phyloP scores from a whole-genome alignment of 2,888 invertebrate species.

The Tiphia femorata region DNA sequence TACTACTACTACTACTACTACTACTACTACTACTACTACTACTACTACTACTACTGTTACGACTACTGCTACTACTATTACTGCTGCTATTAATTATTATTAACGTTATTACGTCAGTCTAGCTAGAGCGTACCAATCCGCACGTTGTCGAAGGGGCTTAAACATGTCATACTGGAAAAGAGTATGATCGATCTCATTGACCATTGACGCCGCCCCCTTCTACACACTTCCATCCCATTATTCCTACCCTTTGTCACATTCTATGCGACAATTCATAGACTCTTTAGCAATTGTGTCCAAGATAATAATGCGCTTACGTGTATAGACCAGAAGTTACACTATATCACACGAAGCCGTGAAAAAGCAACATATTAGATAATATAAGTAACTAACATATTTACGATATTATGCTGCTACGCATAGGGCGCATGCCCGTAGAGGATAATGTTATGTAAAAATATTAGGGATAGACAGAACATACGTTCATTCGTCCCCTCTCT shows the following conservation, averaged over 20 bases:
- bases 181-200: conserved; percentile 68
- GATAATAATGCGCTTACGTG: conserved; percentile 65
- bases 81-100: conserved; percentile 62
- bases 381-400: conserved; percentile 60
- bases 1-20: conserved; percentile 17
- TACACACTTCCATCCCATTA: conserved; percentile 51
- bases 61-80: conserved; percentile 51
- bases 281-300: conserved; percentile 60
- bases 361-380: conserved; percentile 51
- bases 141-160: conserved; percentile 50
- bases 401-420: conserved; percentile 61
- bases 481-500: neutral
- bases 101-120: conserved; percentile 59
- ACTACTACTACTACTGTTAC: conserved; percentile 44
- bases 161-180: conserved; percentile 54
- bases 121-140: conserved; percentile 57
- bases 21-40: conserved; percentile 30
- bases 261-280: conserved; percentile 51
- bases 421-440: conserved; percentile 59
- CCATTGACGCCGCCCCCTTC: conserved; percentile 54
- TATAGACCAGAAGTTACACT: conserved; percentile 59
- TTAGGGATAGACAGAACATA: conserved; percentile 57
- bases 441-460: conserved; percentile 53
- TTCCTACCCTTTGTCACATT: conserved; percentile 35
- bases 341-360: conserved; percentile 53